A percentile compares a stretch with the other conserved stretches of the same genome.
phyloP scores from a whole-genome alignment of 2,113 vertebrate genomes.

The Numenius arquata region DNA sequence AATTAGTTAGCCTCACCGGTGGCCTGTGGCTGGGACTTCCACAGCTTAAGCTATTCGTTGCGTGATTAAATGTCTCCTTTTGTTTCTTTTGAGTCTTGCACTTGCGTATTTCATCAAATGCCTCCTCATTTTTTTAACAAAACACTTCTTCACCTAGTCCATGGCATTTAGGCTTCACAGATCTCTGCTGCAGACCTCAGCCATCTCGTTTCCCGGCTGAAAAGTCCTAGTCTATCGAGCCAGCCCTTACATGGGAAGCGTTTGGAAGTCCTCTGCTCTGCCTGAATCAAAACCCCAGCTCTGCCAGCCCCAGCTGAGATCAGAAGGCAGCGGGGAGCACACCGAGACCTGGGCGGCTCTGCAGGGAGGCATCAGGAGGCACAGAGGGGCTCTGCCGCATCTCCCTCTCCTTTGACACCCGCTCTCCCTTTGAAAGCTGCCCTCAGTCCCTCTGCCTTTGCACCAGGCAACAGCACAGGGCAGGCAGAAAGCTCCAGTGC shows the following conservation, averaged over 20 bases:
- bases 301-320: slow-evolving; percentile 28
- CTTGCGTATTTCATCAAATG: not conserved
- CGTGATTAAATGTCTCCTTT: not conserved
- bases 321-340: not conserved
- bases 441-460: not conserved
- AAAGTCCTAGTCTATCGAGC: not conserved
- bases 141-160: not conserved
- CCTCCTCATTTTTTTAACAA: not conserved
- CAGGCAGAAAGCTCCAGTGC: not conserved
- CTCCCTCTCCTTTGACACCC: not conserved
- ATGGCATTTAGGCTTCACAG: not conserved
- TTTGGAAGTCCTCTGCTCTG: slow-evolving; percentile 22
- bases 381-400: not conserved
- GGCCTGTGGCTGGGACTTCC: not conserved
- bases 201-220: not conserved
- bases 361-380: not conserved
- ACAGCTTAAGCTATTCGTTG: not conserved
- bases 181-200: not conserved
- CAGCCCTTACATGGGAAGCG: not conserved
- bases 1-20: not conserved
- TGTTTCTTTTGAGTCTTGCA: not conserved
- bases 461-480: not conserved
- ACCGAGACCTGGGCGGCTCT: not conserved
- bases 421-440: not conserved
- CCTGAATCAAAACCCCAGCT: slow-evolving; percentile 27